phyloP scores from a whole-genome alignment of 2,888 invertebrate genomes.

The Anticlea derivata region DNA sequence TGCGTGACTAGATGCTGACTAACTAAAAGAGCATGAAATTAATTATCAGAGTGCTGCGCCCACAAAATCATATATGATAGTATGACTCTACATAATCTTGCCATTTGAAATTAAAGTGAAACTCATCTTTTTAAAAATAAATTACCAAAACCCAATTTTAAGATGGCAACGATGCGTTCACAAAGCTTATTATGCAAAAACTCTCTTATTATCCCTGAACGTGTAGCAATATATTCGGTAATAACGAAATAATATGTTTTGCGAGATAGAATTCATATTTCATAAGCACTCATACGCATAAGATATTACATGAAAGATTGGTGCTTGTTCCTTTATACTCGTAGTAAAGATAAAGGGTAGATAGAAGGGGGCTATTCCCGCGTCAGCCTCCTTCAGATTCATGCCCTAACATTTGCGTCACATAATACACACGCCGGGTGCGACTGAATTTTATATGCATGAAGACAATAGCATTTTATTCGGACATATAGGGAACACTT shows the following conservation, averaged over 20 bases:
- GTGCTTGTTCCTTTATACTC: slow-evolving; percentile 72
- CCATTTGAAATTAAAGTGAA: no score
- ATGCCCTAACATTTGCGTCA: slow-evolving; percentile 69
- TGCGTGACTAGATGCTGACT: no score
- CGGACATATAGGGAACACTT: slow-evolving; percentile 59
- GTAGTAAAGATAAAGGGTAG: slow-evolving; percentile 75
- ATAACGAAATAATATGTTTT: slow-evolving; percentile 81
- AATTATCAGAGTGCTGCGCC: no score
- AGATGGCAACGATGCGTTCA: slow-evolving; percentile 40
- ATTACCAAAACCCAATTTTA: not conserved
- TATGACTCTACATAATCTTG: no score
- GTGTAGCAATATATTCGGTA: slow-evolving; percentile 75
- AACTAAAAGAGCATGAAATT: no score
- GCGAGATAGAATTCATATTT: slow-evolving; percentile 81
- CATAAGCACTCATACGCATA: slow-evolving; percentile 77
- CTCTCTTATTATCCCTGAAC: slow-evolving; percentile 56
- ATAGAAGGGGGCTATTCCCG: slow-evolving; percentile 63
- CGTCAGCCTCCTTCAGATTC: slow-evolving; percentile 64
- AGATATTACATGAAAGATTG: slow-evolving; percentile 70
- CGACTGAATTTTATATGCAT: slow-evolving; percentile 72
- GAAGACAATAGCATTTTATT: slow-evolving; percentile 66
- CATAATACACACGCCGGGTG: slow-evolving; percentile 66
- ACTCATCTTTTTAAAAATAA: not conserved
- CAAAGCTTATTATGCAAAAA: slow-evolving; percentile 57
- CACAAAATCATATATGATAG: no score